phyloP scores from a whole-genome alignment of 2,113 vertebrate genomes.

The Thoracochromis brauschi region DNA sequence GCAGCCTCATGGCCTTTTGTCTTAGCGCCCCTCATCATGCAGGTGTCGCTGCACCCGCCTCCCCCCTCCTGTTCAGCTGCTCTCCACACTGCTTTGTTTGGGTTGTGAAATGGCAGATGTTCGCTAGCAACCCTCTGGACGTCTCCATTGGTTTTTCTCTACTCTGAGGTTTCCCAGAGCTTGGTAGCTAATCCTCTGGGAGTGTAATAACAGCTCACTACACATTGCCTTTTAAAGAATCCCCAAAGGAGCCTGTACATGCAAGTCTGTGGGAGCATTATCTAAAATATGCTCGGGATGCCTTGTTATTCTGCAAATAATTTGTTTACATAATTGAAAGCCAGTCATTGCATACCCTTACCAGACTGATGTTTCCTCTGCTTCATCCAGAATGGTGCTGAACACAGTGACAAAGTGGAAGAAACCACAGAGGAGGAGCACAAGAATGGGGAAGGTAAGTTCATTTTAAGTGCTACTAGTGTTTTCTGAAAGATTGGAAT shows the following conservation, averaged over 20 bases:
- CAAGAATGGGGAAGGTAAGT: conserved; percentile 60
- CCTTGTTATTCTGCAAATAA: not conserved
- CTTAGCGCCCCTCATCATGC: conserved; percentile 59
- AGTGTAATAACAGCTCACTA: not conserved
- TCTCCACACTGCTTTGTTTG: conserved; percentile 66
- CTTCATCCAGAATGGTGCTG: conserved; percentile 66
- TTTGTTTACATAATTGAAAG: not conserved
- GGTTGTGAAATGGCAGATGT: conserved; percentile 72
- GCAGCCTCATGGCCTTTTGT: conserved; percentile 69
- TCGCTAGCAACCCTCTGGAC: conserved; percentile 9
- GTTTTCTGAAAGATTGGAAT: not conserved
- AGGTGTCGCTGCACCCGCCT: conserved; percentile 66
- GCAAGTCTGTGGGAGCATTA: not conserved
- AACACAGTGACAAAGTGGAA: conserved; percentile 67
- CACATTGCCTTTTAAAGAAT: not conserved
- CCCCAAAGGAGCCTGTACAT: not conserved
- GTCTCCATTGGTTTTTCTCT: conserved; percentile 8
- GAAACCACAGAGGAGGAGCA: conserved; percentile 61
- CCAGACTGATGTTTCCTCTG: not conserved
- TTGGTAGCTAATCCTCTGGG: conserved; percentile 23
- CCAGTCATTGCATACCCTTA: not conserved
- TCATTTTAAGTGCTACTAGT: not conserved
- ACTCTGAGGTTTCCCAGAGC: conserved; percentile 10
- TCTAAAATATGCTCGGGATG: not conserved
- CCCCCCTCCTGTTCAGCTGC: conserved; percentile 51